phyloP scores from a whole-genome alignment of 2,797 vertebrate species.

The Nothura maculosa region DNA sequence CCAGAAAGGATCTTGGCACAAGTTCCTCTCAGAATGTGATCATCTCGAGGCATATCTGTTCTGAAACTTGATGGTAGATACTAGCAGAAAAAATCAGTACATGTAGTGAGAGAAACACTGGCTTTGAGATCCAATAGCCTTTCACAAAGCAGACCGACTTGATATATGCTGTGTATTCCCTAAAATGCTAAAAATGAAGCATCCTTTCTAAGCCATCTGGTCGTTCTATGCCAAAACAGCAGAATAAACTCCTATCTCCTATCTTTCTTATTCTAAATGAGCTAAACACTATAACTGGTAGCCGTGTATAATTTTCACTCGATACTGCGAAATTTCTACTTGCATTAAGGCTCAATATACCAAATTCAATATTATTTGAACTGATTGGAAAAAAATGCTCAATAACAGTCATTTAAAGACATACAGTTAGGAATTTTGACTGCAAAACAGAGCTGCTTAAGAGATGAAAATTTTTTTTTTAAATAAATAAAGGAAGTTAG shows the following conservation, averaged over 20 bases:
- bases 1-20: neutral
- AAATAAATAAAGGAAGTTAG: neutral
- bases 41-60: neutral
- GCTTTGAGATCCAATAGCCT: neutral
- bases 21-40: neutral
- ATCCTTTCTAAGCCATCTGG: neutral
- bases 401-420: neutral
- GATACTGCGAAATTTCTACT: neutral
- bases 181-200: neutral
- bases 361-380: neutral
- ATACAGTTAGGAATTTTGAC: neutral
- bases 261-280: neutral
- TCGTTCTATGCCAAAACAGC: neutral
- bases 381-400: rapidly evolving
- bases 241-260: neutral
- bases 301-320: neutral
- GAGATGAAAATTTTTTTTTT: neutral
- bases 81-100: neutral
- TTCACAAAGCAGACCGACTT: neutral
- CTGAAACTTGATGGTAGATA: neutral
- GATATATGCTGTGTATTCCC: neutral
- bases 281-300: neutral
- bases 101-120: neutral
- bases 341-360: neutral
- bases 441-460: neutral